Evolutionary conservation across 2,888 invertebrate genomes (phyloP).

Genomic region (Calameuta filiformis): DNA sequence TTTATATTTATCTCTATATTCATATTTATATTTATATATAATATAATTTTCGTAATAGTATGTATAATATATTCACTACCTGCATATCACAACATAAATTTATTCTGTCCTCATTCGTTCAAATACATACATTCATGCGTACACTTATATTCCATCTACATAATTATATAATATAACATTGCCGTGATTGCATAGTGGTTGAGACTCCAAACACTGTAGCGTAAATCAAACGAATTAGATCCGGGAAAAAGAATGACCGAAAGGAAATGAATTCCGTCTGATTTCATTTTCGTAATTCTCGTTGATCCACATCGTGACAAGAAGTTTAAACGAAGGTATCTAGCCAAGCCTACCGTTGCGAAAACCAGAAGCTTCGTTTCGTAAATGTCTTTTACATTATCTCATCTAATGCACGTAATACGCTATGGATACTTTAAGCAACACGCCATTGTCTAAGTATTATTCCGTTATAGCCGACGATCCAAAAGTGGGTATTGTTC

Average conservation of each 20-base stretch:
- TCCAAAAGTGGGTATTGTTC: not conserved
- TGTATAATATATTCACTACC: conserved; percentile 59
- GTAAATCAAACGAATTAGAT: conserved; percentile 28
- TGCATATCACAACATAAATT: conserved; percentile 66
- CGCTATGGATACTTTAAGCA: not conserved
- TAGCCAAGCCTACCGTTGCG: not conserved
- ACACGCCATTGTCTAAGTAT: not conserved
- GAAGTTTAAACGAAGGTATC: not conserved
- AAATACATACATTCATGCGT: conserved; percentile 24
- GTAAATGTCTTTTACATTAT: not conserved
- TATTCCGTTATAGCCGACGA: not conserved
- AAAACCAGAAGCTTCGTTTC: not conserved
- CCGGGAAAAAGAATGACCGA: not conserved
- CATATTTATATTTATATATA: conserved; percentile 18
- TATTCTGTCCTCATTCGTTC: conserved; percentile 40
- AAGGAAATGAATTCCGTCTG: not conserved
- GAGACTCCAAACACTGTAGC: conserved; percentile 59
- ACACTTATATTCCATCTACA: conserved; percentile 51
- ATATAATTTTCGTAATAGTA: conserved; percentile 42
- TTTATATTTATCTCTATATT: conserved; percentile 34
- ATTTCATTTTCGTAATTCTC: not conserved
- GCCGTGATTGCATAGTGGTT: conserved; percentile 58
- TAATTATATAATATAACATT: conserved; percentile 58
- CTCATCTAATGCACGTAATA: not conserved
- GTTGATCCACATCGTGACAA: not conserved